A percentile compares a stretch with the other conserved stretches of the same genome.
These are phyloP conservation scores for Gadopsis bispinosus DNA, from an alignment of 2,797 vertebrate species.

Conservation along the genomic window DNA sequence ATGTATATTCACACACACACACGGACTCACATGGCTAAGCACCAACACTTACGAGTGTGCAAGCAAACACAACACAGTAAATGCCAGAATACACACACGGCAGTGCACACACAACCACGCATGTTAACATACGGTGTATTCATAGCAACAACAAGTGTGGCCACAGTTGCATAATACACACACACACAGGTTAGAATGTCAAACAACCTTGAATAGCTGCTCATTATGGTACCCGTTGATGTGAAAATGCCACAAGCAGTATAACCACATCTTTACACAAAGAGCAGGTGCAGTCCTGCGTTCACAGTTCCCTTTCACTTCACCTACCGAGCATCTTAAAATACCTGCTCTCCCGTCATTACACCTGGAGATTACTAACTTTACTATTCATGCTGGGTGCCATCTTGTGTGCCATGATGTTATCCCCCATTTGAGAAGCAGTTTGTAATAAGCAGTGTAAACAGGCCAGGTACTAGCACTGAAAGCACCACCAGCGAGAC, in stretches of 20 bases:
- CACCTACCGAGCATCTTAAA: conserved; percentile 35
- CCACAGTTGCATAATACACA: conserved; percentile 4
- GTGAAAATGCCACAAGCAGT: conserved; percentile 48
- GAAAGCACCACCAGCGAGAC: conserved; percentile 44
- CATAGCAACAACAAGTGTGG: background rate
- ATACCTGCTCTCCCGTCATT: conserved; percentile 24
- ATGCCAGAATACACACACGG: conserved; percentile 21
- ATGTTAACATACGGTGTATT: conserved; percentile 13
- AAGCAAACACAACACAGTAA: conserved; percentile 15
- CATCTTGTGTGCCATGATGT: conserved; percentile 17
- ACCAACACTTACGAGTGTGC: background rate
- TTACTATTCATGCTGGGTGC: conserved; percentile 35
- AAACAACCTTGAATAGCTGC: conserved; percentile 51
- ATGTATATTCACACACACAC: conserved; percentile 3
- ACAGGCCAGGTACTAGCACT: conserved; percentile 47
- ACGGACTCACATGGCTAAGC: background rate
- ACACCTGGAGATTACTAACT: conserved; percentile 20
- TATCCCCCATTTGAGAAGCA: conserved; percentile 32
- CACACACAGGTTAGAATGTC: conserved; percentile 37
- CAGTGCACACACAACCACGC: conserved; percentile 3
- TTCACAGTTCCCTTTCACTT: conserved; percentile 36
- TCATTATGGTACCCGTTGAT: conserved; percentile 50
- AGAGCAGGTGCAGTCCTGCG: conserved; percentile 54
- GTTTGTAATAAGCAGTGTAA: conserved; percentile 55
- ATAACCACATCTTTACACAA: conserved; percentile 27